These are phyloP conservation scores for Sarcophaga subvicina DNA, from an alignment of 2,888 invertebrate genomes.

Conservation along the genomic window DNA sequence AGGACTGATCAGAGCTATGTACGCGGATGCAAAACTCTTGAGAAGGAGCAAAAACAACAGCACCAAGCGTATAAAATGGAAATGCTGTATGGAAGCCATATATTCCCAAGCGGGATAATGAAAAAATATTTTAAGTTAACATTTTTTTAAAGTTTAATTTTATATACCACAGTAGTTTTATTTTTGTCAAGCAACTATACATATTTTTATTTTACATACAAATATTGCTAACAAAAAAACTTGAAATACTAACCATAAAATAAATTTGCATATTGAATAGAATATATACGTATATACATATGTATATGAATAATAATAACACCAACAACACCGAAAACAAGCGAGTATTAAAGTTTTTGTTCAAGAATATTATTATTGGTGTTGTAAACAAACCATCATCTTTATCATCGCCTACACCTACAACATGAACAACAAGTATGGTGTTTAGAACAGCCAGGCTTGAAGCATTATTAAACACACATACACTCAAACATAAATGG, in stretches of 20 bases:
- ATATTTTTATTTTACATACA: neutral
- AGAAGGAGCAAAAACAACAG: too few species aligned
- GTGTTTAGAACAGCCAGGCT: neutral
- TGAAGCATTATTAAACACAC: neutral
- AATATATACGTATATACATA: neutral
- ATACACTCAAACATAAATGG: neutral
- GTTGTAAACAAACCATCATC: constrained; percentile 19
- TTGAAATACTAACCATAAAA: constrained; percentile 54
- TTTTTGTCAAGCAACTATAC: neutral
- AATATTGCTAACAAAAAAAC: constrained; percentile 47
- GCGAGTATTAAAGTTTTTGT: constrained; percentile 23
- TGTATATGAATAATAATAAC: neutral
- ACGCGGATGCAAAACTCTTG: too few species aligned
- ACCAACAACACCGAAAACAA: constrained; percentile 6
- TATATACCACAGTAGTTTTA: neutral
- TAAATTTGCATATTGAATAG: constrained; percentile 50
- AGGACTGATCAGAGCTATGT: too few species aligned
- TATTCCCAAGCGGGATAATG: too few species aligned
- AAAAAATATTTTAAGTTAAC: too few species aligned
- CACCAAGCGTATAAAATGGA: too few species aligned
- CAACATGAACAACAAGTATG: neutral
- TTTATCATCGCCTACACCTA: constrained; percentile 1
- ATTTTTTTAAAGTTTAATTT: neutral
- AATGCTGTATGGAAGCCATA: too few species aligned
- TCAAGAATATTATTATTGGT: constrained; percentile 18